Evolutionary conservation across 2,888 invertebrate species (phyloP).

Genomic region (Mythimna vitellina): DNA sequence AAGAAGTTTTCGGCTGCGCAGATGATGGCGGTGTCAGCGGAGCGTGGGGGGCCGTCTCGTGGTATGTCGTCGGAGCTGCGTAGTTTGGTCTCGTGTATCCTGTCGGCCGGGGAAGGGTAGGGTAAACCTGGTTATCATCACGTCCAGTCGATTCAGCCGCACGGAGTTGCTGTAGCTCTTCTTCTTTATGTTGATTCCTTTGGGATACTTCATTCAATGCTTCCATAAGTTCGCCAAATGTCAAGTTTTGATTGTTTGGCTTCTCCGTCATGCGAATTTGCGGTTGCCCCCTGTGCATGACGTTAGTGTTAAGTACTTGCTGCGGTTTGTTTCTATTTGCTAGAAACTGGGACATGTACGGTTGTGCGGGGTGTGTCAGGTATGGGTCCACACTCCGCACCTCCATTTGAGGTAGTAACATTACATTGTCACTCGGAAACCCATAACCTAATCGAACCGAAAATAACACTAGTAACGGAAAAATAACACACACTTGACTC

Average conservation of each 20-base stretch:
- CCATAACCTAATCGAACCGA: slow-evolving; percentile 62
- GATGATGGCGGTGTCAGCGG: slow-evolving; percentile 46
- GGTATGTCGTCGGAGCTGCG: slow-evolving; percentile 51
- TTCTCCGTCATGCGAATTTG: slow-evolving; percentile 38
- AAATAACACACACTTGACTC: slow-evolving; percentile 68
- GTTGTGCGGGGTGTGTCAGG: slow-evolving; percentile 31
- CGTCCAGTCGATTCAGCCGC: slow-evolving; percentile 60
- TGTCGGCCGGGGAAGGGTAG: slow-evolving; percentile 41
- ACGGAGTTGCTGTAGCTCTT: slow-evolving; percentile 57
- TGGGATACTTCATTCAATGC: slow-evolving; percentile 68
- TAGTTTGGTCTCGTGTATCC: slow-evolving; percentile 54
- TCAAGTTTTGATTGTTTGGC: slow-evolving; percentile 37
- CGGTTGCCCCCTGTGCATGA: slow-evolving; percentile 26
- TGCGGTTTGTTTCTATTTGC: slow-evolving; percentile 43
- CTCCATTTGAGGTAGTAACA: slow-evolving; percentile 74
- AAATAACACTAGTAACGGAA: slow-evolving; percentile 68
- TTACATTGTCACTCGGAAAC: slow-evolving; percentile 69
- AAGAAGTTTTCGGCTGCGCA: slow-evolving; percentile 66
- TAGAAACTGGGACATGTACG: slow-evolving; percentile 55
- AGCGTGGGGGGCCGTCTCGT: slow-evolving; percentile 56
- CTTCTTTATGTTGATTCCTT: slow-evolving; percentile 63
- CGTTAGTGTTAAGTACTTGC: slow-evolving; percentile 53
- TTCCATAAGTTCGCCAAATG: slow-evolving; percentile 66
- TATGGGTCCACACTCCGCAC: slow-evolving; percentile 67
- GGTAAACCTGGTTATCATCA: slow-evolving; percentile 43